These are phyloP conservation scores for Hippoglossus stenolepis DNA, from an alignment of 2,113 vertebrate genomes.

Conservation along the genomic window DNA sequence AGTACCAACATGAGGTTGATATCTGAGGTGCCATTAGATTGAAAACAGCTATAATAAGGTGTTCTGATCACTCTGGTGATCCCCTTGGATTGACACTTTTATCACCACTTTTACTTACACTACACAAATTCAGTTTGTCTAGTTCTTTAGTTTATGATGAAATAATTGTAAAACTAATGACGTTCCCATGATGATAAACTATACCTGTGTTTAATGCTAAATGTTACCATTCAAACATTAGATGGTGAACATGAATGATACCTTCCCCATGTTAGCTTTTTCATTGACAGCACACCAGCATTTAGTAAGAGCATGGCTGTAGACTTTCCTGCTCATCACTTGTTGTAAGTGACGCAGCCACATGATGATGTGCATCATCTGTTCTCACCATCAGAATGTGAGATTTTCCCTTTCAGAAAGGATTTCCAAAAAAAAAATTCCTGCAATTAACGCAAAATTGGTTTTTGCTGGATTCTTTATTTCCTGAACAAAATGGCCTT, in stretches of 20 bases:
- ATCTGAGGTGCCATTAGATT: no score
- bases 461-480: conserved; percentile 37
- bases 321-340: background rate
- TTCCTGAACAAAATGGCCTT: conserved; percentile 32
- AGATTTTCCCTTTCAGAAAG: conserved; percentile 9
- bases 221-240: background rate
- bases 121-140: background rate
- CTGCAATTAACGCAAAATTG: conserved; percentile 27
- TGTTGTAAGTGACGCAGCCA: background rate
- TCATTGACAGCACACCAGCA: background rate
- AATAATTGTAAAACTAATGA: background rate
- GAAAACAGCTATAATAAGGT: background rate
- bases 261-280: background rate
- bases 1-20: background rate
- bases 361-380: conserved; percentile 9
- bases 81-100: background rate
- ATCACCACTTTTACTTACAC: no score
- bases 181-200: background rate
- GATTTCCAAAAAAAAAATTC: conserved; percentile 21
- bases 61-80: background rate
- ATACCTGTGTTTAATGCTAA: background rate
- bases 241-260: background rate
- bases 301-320: background rate
- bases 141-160: background rate
- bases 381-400: conserved; percentile 4